Base-by-base conservation (phyloP, 2,888 invertebrate genomes). In the Perizoma affinitatum region DNA sequence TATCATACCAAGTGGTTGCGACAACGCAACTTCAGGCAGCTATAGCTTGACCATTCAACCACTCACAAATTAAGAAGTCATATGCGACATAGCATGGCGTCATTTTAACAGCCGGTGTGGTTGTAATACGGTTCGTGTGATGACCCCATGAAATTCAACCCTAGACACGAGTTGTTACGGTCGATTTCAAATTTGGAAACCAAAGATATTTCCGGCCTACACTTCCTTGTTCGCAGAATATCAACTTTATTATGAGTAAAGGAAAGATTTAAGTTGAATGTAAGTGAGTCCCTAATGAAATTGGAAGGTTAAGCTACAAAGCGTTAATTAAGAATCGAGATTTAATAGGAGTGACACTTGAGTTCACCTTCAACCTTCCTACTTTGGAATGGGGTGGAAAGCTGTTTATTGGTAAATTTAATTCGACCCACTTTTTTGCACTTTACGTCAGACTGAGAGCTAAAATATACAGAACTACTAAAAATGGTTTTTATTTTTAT, bases 251-350 rank as follows among this genome's bases (percentile, higher is more conserved):
- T 11, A 6, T 34, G 0, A 41, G 50, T 36, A 1, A 4, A 45
- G 40, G 58, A 6, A 6, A 0, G 34, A 7, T 5, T 47, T 42
- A 22, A 36, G 8, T n/a, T 11, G 22, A 7, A 7, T 50, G 43
- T 35, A 61, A 67, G 60, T 54, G 54, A 55, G 65, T 76, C 73
- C 79, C 79, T 81, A 81, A 82, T 82, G 81, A 82, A 82, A 82
- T 79, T 72, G 70, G 70, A 73, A 75, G 66, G 76, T 75, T 71
- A 72, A 22, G 22, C 74, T 75, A 76, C 74, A 73, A 71, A 73
- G 72, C 73, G 75, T 83, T 83, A 82, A 84, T 84, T 82, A 82
- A 76, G 78, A 74, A 75, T 74, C 67, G 73, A 75, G 80, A 82
- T 79, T 82, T 76, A 78, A 74, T 64, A 54, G 63, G 64, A 63